Base-by-base conservation (phyloP, 2,797 vertebrate genomes). In the Sebastes elongatus region DNA sequence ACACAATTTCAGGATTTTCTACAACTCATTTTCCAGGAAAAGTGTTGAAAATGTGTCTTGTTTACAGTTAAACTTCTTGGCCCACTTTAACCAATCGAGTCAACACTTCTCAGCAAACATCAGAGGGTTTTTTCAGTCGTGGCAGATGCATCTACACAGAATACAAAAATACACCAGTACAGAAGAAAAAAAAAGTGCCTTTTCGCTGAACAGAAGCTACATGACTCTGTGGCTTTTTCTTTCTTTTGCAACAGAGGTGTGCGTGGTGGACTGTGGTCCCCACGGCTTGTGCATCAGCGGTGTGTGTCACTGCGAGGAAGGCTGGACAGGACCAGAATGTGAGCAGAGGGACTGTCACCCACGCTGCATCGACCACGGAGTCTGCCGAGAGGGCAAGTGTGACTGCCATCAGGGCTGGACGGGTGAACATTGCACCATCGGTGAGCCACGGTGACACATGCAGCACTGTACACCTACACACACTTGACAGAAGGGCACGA, bases 351-450 rank as follows among this genome's bases (percentile, higher is more conserved):
- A 97, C 88, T 99, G 98, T 94, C 97, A 99, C 88, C 97, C 97
- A 3, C 98, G 97, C 92, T 99, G 98, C 86, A 94, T 97, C 0
- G 98, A 99, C 90, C 99, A 99, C 2, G 98, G 98, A 20, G 97
- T 97, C 88, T 99, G 99, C 83, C 96, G 96, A 71, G 98, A 99
- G 7, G 98, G 98, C 90, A 98, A 97, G 92, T 99, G 99, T 53
- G 98, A 99, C 91, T 99, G 99, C 88, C 97, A 96, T 95, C 99
- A 99, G 92, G 99, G 99, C 83, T 99, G 99, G 99, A 99, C 97
- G 1, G 99, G 99, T 52, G 99, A 99, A 89, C 98, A 99, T 95
- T 99, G 99, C 86, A 99, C 97, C 82, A 99, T 99, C 74, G 98
- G 99, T 99, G 97, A 96, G 97, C 84, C 78, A 32, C 62, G 2